Evolutionary conservation across 2,797 vertebrate genomes (phyloP).

Genomic region (Spinus olivaceus): DNA sequence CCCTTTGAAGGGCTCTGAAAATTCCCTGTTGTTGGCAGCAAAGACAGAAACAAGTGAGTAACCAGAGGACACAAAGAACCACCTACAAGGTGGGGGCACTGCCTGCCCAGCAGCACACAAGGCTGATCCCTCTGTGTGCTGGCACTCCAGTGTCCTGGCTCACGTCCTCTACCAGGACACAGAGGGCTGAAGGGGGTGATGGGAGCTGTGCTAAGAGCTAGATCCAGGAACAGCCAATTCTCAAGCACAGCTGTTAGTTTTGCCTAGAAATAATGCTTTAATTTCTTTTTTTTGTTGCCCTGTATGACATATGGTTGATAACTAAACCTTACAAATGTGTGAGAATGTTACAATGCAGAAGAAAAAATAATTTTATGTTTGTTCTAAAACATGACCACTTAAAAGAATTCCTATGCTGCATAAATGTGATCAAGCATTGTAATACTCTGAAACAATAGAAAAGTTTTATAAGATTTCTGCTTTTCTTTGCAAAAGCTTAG

Average conservation of each 20-base stretch:
- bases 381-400: background rate
- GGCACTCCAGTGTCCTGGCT: rapidly evolving
- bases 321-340: background rate
- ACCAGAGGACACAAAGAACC: background rate
- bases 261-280: background rate
- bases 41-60: background rate
- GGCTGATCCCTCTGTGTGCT: background rate
- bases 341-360: background rate
- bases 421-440: background rate
- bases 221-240: background rate
- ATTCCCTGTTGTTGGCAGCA: background rate
- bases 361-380: background rate
- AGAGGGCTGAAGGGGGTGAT: background rate
- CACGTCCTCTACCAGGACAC: background rate
- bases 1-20: background rate
- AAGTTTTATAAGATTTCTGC: background rate
- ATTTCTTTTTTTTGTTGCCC: background rate
- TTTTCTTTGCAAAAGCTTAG: conserved; percentile 7
- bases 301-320: background rate
- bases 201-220: background rate
- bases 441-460: background rate
- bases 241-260: background rate
- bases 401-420: background rate
- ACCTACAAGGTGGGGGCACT: background rate
- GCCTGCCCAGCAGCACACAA: background rate